phyloP scores from a whole-genome alignment of 2,888 invertebrate species.

The Muschampia plurimacula region DNA sequence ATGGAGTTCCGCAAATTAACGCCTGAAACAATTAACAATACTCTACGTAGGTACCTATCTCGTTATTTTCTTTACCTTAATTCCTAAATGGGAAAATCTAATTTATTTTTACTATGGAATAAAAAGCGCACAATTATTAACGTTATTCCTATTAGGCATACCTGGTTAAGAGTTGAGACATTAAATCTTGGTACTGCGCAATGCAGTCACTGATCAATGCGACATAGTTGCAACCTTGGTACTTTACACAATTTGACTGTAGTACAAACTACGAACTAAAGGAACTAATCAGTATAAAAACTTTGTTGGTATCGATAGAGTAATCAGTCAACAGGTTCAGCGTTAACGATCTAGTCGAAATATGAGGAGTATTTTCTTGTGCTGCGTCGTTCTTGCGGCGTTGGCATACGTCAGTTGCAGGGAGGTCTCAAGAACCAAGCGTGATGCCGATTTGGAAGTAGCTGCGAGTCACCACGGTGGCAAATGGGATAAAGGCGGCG shows the following conservation, averaged over 20 bases:
- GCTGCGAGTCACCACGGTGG: constrained; percentile 81
- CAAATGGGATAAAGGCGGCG: constrained; percentile 86
- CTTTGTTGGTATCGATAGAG: constrained; percentile 58
- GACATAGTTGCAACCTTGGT: constrained; percentile 75
- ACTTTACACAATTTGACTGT: constrained; percentile 81
- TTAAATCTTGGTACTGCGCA: constrained; percentile 66
- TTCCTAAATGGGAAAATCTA: background rate
- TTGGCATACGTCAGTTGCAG: constrained; percentile 83
- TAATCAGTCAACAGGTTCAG: constrained; percentile 71
- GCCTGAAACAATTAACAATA: no score
- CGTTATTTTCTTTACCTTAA: background rate
- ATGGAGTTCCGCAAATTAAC: no score
- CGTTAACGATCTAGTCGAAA: constrained; percentile 60
- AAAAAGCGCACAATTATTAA: background rate
- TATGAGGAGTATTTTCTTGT: constrained; percentile 73
- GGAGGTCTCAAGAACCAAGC: constrained; percentile 76
- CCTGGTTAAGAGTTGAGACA: constrained; percentile 59
- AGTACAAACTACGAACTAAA: constrained; percentile 67
- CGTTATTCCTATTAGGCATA: background rate
- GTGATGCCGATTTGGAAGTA: constrained; percentile 82
- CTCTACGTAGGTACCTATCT: no score
- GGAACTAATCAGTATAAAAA: constrained; percentile 75
- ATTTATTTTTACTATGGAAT: background rate
- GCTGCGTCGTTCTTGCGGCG: constrained; percentile 78
- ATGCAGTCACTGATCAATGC: constrained; percentile 59